Conservation (phyloP, 1,140 invertebrate genomes). For the Meloidogyne exigua region DNA sequence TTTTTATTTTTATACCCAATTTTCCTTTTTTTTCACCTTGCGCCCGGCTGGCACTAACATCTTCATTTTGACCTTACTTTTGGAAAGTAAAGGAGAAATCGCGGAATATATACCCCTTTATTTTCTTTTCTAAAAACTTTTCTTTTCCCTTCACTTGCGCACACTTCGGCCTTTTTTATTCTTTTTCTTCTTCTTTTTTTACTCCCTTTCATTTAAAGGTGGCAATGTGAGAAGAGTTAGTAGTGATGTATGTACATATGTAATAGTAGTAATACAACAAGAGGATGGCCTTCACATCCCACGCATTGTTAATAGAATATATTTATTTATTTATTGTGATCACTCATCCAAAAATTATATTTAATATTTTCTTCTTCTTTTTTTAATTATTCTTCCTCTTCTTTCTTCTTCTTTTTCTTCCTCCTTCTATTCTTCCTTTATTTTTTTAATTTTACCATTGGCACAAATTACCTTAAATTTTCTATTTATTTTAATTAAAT, state of each 20-base stretch:
- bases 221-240: background rate
- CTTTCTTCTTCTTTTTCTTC: background rate
- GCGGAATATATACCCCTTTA: background rate
- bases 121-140: background rate
- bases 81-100: conserved; percentile 3
- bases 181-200: background rate
- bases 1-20: background rate
- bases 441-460: background rate
- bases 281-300: background rate
- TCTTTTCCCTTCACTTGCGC: background rate
- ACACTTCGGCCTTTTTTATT: conserved; percentile 11
- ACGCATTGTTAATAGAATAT: background rate
- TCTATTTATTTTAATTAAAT: background rate
- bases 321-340: too few species aligned
- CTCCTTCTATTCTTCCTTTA: background rate
- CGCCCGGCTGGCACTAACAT: conserved; percentile 31
- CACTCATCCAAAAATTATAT: background rate
- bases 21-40: conserved; percentile 26
- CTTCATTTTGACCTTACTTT: conserved; percentile 8
- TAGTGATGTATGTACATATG: too few species aligned
- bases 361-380: background rate
- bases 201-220: conserved; percentile 14
- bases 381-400: too few species aligned
- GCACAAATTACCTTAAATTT: background rate
- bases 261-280: too few species aligned